Evolutionary conservation across 1,140 invertebrate genomes (phyloP).

Genomic region (Catajapyx aquilonaris): DNA sequence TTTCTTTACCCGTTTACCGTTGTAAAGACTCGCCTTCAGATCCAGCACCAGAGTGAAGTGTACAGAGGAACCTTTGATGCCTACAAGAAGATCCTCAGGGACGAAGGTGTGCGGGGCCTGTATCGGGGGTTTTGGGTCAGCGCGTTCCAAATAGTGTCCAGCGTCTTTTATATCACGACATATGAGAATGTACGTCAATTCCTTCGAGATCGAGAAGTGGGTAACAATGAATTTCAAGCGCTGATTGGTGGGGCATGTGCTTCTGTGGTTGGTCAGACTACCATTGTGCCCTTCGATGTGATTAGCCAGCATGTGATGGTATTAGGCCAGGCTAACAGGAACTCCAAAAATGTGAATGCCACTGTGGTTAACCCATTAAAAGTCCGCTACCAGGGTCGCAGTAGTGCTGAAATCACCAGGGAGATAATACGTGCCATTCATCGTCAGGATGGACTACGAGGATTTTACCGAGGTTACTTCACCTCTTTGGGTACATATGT

Average conservation of each 20-base stretch:
- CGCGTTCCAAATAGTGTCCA: conserved; percentile 62
- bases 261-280: conserved; percentile 81
- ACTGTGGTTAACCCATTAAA: conserved; percentile 17
- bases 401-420: conserved; percentile 35
- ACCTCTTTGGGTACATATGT: conserved; percentile 83
- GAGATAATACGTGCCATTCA: conserved; percentile 56
- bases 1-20: conserved; percentile 85
- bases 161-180: conserved; percentile 84
- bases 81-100: conserved; percentile 62
- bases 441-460: conserved; percentile 52
- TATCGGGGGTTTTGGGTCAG: conserved; percentile 94
- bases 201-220: conserved; percentile 34
- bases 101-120: conserved; percentile 70
- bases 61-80: conserved; percentile 79
- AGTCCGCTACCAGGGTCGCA: conserved; percentile 24
- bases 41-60: conserved; percentile 59
- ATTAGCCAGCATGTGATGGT: conserved; percentile 95
- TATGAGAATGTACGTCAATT: conserved; percentile 81
- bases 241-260: conserved; percentile 67
- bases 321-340: conserved; percentile 38
- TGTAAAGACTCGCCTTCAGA: conserved; percentile 90
- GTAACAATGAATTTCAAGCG: conserved; percentile 40
- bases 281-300: conserved; percentile 90
- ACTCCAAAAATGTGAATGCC: not conserved
- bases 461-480: conserved; percentile 84